Base-by-base conservation (phyloP, 2,888 invertebrate genomes). In the Physocephala rufipes region DNA sequence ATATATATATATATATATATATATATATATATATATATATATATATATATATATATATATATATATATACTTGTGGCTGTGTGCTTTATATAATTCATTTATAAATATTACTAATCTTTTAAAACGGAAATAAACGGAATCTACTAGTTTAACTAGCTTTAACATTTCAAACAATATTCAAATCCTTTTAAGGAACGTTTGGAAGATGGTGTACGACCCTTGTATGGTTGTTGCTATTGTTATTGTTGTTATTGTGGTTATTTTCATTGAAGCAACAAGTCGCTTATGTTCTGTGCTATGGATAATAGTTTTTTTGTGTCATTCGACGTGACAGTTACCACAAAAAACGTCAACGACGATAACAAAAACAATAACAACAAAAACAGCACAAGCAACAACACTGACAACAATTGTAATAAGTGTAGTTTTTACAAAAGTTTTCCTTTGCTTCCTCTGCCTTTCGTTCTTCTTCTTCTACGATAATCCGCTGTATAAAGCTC, bases 231-330 rank as follows among this genome's bases (percentile, higher is more conserved):
- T 28, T 58, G 30, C 43, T 67, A 55, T 64, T 49, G 7, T 58
- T 59, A 45, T 28, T 59, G 24, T 36, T 67, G 49, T 26, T 65
- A 21, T 13, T 7, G 36, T 36, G 36, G 36, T 36, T 7, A 36
- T 9, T 36, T 4, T 36, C 36, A 36, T 7, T 36, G 36, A 36
- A 4, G 9, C 36, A 36, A 36, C 4, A 36, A 43, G 36, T 13
- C 70, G 58, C 67, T 70, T 64, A 74, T 9, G 36, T 73, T 74
- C 73, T 55, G 55, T 69, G 64, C 71, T 72, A 73, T 72, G 70
- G 72, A 74, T 76, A 75, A 74, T 73, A 75, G 73, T 75, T 75
- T 75, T 72, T 76, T 76, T 76, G 74, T 74, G 75, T 73, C 76
- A 76, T 74, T 76, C n/a, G 75, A 74, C 75, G 74, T 76, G 76